These are phyloP conservation scores for Acropora yongei DNA, from an alignment of 64 coral and sea anemone species.

Conservation along the genomic window DNA sequence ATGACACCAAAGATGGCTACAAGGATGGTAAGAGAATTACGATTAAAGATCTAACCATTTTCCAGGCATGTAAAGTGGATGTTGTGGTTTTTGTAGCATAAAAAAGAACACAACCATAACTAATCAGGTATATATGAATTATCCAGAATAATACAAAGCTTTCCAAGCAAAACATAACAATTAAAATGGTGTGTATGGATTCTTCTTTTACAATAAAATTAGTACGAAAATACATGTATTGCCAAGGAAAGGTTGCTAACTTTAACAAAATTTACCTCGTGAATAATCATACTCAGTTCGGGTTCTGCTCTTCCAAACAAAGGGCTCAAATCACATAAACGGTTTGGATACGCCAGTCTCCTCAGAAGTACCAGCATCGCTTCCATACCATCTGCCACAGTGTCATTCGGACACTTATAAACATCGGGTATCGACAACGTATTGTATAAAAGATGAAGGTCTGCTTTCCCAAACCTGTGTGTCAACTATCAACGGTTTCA, in stretches of 20 bases:
- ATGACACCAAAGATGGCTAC: neutral
- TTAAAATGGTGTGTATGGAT: neutral
- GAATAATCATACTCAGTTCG: constrained; percentile 65
- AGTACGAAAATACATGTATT: neutral
- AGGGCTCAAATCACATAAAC: constrained; percentile 44
- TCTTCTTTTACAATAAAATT: neutral
- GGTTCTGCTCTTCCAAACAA: constrained; percentile 67
- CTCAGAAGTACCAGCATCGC: constrained; percentile 49
- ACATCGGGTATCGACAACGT: constrained; percentile 41
- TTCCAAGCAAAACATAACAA: too few species aligned
- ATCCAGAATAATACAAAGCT: too few species aligned
- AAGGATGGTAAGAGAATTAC: neutral
- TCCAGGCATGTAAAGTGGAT: too few species aligned
- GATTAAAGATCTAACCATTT: neutral
- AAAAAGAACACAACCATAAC: too few species aligned
- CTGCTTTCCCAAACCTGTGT: constrained; percentile 52
- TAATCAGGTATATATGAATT: too few species aligned
- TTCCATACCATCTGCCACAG: constrained; percentile 49
- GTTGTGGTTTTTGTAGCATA: too few species aligned
- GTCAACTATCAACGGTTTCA: constrained; percentile 3
- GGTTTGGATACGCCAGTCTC: constrained; percentile 46
- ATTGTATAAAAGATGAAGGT: constrained; percentile 31
- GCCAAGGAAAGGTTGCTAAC: neutral
- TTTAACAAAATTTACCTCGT: constrained; percentile 40
- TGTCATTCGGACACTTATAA: constrained; percentile 64